A percentile compares a stretch with the other conserved stretches of the same genome.
These are phyloP conservation scores for Crypturellus undulatus DNA, from an alignment of 2,113 vertebrate species.

Conservation along the genomic window DNA sequence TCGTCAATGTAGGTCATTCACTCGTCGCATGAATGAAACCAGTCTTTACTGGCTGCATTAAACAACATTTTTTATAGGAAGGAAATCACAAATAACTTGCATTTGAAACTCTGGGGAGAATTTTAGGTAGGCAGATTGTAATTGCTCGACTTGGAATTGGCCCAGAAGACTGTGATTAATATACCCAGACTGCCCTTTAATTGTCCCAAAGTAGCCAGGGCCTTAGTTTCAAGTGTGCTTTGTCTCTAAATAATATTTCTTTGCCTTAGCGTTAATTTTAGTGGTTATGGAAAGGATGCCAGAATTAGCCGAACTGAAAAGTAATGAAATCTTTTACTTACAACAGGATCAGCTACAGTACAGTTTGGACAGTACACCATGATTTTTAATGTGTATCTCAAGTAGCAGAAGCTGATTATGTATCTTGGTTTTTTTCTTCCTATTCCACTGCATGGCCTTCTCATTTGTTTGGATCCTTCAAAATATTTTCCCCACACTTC, in stretches of 20 bases:
- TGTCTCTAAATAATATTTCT: constrained; percentile 20
- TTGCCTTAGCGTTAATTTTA: constrained; percentile 18
- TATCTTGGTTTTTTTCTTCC: neutral
- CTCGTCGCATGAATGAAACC: constrained; percentile 47
- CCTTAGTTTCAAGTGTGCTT: constrained; percentile 40
- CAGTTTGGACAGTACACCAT: neutral
- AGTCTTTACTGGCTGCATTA: constrained; percentile 37
- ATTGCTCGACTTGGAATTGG: constrained; percentile 21
- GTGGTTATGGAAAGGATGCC: neutral
- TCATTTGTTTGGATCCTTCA: neutral
- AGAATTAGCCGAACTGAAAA: constrained; percentile 1
- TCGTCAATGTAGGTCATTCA: constrained; percentile 51
- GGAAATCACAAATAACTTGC: constrained; percentile 54
- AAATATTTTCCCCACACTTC: neutral
- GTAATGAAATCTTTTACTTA: neutral
- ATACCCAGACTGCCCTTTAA: constrained; percentile 22
- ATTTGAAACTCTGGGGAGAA: constrained; percentile 49
- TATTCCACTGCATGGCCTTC: neutral
- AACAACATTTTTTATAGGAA: constrained; percentile 49
- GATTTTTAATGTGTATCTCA: neutral
- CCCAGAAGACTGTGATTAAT: constrained; percentile 57
- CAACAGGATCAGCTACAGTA: neutral
- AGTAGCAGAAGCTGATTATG: neutral
- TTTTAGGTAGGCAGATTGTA: constrained; percentile 57
- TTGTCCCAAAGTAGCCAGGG: constrained; percentile 17